Base-by-base conservation (phyloP, 1,140 invertebrate species). In the Lasaia peninsularis region DNA sequence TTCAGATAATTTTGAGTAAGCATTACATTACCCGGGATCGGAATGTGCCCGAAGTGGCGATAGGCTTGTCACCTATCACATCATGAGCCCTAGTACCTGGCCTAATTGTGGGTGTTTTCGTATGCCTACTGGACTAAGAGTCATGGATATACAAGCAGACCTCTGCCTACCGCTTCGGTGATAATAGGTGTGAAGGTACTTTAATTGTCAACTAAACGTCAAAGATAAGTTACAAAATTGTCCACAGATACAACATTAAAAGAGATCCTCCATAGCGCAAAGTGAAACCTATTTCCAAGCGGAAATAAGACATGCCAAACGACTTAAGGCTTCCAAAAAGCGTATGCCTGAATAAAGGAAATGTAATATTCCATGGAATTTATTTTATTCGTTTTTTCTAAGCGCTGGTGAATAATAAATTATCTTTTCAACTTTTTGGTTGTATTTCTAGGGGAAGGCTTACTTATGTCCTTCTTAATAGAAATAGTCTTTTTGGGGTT, bases 261-360 rank as follows among this genome's bases (percentile, higher is more conserved):
- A 5, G 2, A 35, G 12, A 40, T 55, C 49, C 51, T 44, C 37
- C 28, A 51, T 20, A 32, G 20, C 11, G 49, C 35, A 40, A 62
- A 52, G 54, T 31, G 54, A 62, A 62, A 52, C 49, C 50, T 51
- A 52, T 62, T 44, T 32, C 49, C 28, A 52, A 56, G 50, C 49
- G 55, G 60, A 57, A 62, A 62, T 62, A 53, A 56, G 28, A 56
- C 49, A 56, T 32, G 54, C 50, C 60, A 62, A 62, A 53, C 52
- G 50, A 52, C 54, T 34, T 62, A 48, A 21, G 50, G 34, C 54
- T 51, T 18, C 60, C 40, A 44, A 44, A 44, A 44, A 44, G 40
- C 40, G 40, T 44, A 44, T 44, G 16, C 40, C 18, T 44, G 40
- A 44, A 44, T 44, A 44, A 44, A 44, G 40, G 40, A 44, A 44